These are phyloP conservation scores for Apeltes quadracus DNA, from an alignment of 2,113 vertebrate genomes.

Conservation along the genomic window DNA sequence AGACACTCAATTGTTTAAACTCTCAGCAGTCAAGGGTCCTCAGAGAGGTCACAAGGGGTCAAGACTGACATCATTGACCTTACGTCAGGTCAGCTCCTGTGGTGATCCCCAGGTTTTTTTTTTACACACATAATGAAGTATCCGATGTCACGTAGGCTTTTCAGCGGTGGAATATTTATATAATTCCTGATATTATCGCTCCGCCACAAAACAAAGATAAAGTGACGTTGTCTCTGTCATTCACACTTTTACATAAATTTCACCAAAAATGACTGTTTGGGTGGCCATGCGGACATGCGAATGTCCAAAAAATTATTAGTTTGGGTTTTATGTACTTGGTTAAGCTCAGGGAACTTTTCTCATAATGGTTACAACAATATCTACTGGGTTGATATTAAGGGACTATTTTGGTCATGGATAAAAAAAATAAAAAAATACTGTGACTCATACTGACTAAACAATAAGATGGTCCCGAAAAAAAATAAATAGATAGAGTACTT, in stretches of 20 bases:
- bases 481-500: background rate
- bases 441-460: background rate
- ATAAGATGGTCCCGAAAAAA: background rate
- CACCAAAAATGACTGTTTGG: background rate
- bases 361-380: background rate
- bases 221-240: background rate
- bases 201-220: background rate
- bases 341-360: background rate
- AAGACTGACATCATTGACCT: conserved; percentile 53
- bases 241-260: background rate
- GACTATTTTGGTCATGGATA: background rate
- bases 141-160: background rate
- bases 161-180: background rate
- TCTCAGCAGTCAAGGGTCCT: conserved; percentile 44
- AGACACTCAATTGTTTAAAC: conserved; percentile 42
- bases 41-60: conserved; percentile 52
- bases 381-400: background rate
- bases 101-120: conserved; percentile 2
- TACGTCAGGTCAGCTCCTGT: conserved; percentile 25
- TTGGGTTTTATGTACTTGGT: background rate
- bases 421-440: background rate
- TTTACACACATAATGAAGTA: background rate
- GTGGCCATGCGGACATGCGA: background rate
- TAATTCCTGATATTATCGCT: background rate
- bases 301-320: background rate